Percentiles rank a stretch among this genome's conserved stretches.
Evolutionary conservation across 2,888 invertebrate species (phyloP).

Genomic region (Orthosia incerta): DNA sequence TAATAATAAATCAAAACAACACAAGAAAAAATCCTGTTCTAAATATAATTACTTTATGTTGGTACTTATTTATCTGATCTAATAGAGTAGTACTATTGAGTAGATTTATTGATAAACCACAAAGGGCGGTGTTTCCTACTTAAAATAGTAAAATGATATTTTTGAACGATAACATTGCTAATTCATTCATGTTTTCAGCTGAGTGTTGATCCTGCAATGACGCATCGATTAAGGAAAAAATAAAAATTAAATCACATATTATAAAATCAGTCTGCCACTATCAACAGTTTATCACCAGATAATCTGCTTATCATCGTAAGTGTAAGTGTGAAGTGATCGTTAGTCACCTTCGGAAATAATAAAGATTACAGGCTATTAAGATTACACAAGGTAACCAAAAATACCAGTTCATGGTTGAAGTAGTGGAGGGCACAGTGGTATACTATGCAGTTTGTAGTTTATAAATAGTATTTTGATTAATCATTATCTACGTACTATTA

Average conservation of each 20-base stretch:
- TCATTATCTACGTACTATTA: too few species aligned
- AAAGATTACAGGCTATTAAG: not conserved
- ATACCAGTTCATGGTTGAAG: not conserved
- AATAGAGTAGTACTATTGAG: not conserved
- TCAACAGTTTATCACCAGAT: not conserved
- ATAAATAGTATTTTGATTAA: not conserved
- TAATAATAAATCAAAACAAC: not conserved
- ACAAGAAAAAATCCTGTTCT: not conserved
- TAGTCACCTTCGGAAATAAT: slow-evolving; percentile 16
- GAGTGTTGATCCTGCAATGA: slow-evolving; percentile 1
- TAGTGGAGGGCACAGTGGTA: not conserved
- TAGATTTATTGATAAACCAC: not conserved
- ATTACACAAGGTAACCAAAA: not conserved
- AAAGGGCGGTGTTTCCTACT: not conserved
- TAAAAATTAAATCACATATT: slow-evolving; percentile 1
- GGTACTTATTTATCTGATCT: not conserved
- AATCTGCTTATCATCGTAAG: not conserved
- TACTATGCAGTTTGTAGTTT: too few species aligned
- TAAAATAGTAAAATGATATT: not conserved
- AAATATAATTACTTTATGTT: not conserved
- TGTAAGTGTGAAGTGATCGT: slow-evolving; percentile 7
- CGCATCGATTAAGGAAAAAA: slow-evolving; percentile 32
- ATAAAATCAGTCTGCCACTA: slow-evolving; percentile 3
- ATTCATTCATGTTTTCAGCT: not conserved
- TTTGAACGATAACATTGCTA: not conserved